Evolutionary conservation across 2,888 invertebrate genomes (phyloP).

Genomic region (Lasioglossum lativentre): DNA sequence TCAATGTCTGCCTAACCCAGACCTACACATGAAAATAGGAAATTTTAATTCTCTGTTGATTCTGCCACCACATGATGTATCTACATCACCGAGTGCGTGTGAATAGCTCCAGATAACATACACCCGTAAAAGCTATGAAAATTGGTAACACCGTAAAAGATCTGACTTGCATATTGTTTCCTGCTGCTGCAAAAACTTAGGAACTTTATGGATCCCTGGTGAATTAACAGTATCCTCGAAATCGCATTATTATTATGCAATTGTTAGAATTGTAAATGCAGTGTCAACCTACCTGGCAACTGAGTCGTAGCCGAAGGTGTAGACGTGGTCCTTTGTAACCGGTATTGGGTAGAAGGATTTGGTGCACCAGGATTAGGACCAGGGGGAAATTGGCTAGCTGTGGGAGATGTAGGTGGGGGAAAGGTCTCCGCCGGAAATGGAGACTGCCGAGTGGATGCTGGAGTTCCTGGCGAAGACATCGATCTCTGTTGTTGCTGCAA

Average conservation of each 20-base stretch:
- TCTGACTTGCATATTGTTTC: neutral
- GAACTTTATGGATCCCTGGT: neutral
- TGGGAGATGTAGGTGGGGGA: constrained; percentile 86
- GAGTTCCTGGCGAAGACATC: constrained; percentile 88
- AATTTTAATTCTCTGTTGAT: neutral
- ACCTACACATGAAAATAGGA: no score
- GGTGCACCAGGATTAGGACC: constrained; percentile 82
- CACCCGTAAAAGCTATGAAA: neutral
- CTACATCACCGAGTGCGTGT: neutral
- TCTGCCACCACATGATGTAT: neutral
- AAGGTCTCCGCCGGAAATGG: constrained; percentile 86
- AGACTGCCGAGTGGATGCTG: constrained; percentile 86
- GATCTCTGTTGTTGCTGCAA: constrained; percentile 90
- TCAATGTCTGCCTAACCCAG: no score
- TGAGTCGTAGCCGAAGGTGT: constrained; percentile 87
- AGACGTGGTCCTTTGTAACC: constrained; percentile 87
- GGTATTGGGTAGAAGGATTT: constrained; percentile 85
- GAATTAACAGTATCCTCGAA: neutral
- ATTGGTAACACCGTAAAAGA: neutral
- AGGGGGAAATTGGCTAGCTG: constrained; percentile 84
- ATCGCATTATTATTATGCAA: neutral
- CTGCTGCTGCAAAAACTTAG: neutral
- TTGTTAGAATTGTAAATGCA: constrained; percentile 37
- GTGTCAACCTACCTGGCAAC: constrained; percentile 86
- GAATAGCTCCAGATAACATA: neutral